These are phyloP conservation scores for Scylla paramamosain DNA, from an alignment of 1,140 invertebrate species.

Conservation along the genomic window DNA sequence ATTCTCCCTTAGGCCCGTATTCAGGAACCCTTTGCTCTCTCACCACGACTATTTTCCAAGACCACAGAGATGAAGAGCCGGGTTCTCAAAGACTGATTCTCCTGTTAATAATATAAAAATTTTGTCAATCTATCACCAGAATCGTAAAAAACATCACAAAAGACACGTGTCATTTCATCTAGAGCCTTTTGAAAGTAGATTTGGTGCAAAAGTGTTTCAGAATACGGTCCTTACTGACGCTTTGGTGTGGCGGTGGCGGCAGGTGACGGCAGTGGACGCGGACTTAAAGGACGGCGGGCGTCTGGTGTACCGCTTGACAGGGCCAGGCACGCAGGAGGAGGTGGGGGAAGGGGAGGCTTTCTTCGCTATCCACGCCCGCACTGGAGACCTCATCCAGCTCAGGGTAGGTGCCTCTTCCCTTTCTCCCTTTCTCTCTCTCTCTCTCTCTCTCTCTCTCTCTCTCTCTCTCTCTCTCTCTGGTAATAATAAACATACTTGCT, in stretches of 20 bases:
- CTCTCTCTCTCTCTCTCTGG: not conserved
- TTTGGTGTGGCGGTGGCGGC: not conserved
- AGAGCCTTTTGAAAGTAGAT: too few species aligned
- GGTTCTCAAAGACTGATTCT: too few species aligned
- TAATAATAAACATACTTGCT: too few species aligned
- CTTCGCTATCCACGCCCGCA: conserved; percentile 27
- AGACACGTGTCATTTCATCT: too few species aligned
- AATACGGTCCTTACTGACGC: not conserved
- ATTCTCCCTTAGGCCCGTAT: too few species aligned
- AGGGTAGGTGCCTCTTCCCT: not conserved
- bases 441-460: conserved; percentile 9
- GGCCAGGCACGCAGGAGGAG: not conserved
- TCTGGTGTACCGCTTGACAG: conserved; percentile 28
- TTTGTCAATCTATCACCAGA: too few species aligned
- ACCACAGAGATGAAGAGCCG: too few species aligned
- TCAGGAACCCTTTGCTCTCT: too few species aligned
- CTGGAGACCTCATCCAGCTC: conserved; percentile 38
- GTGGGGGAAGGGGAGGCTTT: not conserved
- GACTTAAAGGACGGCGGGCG: not conserved
- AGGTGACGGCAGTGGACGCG: conserved; percentile 34
- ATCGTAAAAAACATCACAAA: too few species aligned
- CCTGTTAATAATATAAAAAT: too few species aligned
- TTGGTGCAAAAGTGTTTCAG: too few species aligned
- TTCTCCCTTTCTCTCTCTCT: not conserved
- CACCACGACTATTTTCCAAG: too few species aligned